A percentile compares a stretch with the other conserved stretches of the same genome.
Evolutionary conservation across 2,797 vertebrate species (phyloP).

Genomic region (Micrastur ruficollis): DNA sequence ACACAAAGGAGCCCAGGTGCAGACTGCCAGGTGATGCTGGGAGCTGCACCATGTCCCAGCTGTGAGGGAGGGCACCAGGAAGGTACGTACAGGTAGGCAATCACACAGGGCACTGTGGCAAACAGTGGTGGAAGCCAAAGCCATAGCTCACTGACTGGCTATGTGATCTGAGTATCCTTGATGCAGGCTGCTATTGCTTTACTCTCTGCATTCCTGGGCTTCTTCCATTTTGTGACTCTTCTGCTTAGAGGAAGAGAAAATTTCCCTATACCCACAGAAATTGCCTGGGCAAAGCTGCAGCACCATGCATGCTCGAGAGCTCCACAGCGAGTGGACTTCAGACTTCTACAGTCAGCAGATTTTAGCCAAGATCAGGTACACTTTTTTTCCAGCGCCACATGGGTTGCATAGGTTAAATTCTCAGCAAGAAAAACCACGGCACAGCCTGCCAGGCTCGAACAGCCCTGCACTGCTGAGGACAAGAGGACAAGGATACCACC

Average conservation of each 20-base stretch:
- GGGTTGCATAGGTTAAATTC: neutral
- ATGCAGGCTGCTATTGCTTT: neutral
- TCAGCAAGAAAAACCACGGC: fast-evolving
- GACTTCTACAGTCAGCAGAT: too few relatives aligned
- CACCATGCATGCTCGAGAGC: fast-evolving
- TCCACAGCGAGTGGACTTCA: fast-evolving
- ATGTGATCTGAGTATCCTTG: fast-evolving
- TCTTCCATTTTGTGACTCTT: neutral
- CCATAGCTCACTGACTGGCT: fast-evolving
- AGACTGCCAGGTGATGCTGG: fast-evolving
- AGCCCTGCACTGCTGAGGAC: neutral
- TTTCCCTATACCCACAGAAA: neutral
- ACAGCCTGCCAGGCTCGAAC: neutral
- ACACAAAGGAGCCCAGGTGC: neutral
- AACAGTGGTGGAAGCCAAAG: neutral
- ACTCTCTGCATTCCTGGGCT: neutral
- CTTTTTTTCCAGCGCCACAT: neutral
- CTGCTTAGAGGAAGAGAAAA: neutral
- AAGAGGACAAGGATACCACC: neutral
- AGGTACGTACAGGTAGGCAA: neutral
- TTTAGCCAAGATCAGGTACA: neutral
- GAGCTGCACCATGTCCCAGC: neutral
- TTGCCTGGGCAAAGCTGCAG: neutral
- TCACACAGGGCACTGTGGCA: too few relatives aligned
- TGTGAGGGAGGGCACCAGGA: fast-evolving